Conservation (phyloP, 2,113 vertebrate species). For the Opisthocomus hoazin region DNA sequence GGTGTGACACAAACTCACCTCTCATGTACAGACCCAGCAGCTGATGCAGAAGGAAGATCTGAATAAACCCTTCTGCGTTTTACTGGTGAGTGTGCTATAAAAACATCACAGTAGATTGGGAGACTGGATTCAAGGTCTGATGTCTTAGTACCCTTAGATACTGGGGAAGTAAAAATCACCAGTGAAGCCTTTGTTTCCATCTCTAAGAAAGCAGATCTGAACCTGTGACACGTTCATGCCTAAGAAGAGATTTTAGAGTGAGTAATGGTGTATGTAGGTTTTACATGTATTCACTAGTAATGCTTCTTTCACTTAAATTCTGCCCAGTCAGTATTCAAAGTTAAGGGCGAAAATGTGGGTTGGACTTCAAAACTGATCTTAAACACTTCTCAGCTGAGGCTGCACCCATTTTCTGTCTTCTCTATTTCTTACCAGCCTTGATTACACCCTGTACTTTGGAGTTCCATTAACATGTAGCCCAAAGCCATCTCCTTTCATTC, state of each 20-base stretch:
- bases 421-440: background rate
- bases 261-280: background rate
- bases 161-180: background rate
- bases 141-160: background rate
- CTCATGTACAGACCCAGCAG: accelerated
- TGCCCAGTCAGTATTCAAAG: background rate
- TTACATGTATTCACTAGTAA: background rate
- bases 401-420: background rate
- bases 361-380: background rate
- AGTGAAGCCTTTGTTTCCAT: background rate
- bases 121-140: background rate
- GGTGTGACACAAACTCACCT: background rate
- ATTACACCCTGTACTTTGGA: background rate
- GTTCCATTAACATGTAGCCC: background rate
- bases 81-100: background rate
- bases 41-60: background rate
- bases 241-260: background rate
- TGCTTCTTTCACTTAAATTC: background rate
- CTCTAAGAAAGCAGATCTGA: background rate
- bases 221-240: background rate
- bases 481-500: background rate
- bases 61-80: background rate
- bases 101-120: background rate
- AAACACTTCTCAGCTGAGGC: background rate
- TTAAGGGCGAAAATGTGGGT: background rate